Base-by-base conservation (phyloP, 2,797 vertebrate species). In the Siniperca scherzeri region DNA sequence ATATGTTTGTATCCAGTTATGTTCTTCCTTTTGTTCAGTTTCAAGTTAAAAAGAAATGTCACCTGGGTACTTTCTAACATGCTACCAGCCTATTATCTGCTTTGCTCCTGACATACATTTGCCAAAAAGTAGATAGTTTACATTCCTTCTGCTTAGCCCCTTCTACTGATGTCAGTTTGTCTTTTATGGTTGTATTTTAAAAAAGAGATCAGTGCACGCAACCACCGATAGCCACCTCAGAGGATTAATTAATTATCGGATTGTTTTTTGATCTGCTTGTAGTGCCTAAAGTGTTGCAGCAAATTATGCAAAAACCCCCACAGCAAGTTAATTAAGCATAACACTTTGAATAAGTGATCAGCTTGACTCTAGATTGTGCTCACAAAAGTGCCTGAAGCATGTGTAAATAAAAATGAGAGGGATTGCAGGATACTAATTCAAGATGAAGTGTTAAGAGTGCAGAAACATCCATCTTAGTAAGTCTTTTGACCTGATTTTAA, bases 231-330 rank as follows among this genome's bases (percentile, higher is more conserved):
- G 82, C 79, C 80, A 84, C 90, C 85, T 75, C 77, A 52, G 86
- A 85, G 85, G 89, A 88, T 89, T 88, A 78, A 83, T 92, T 88
- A 77, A 86, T 90, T 70, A 91, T 85, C 10, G 12, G 59, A 86
- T 87, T 83, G 80, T 42, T 89, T 93, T 92, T 89, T 87, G 75
- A 91, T 91, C 81, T 84, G 69, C 85, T 87, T 82, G 82, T 82
- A 81, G 61, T 74, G 88, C 87, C 73, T 56, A 70, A 73, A 91
- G 83, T 78, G 70, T 74, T 52, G 40, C 50, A 59, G 74, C 66
- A 80, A 86, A 87, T 93, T 87, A 90, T 88, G 79, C 91, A 75
- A 79, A 85, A 46, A 40, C 50, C 62, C 86, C 77, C 56, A 7
- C 64, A 83, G 91, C 83, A 86, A 83, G 53, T 85, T 92, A 92